Conservation (phyloP, 2,888 invertebrate species). For the Amblyteles armatorius region DNA sequence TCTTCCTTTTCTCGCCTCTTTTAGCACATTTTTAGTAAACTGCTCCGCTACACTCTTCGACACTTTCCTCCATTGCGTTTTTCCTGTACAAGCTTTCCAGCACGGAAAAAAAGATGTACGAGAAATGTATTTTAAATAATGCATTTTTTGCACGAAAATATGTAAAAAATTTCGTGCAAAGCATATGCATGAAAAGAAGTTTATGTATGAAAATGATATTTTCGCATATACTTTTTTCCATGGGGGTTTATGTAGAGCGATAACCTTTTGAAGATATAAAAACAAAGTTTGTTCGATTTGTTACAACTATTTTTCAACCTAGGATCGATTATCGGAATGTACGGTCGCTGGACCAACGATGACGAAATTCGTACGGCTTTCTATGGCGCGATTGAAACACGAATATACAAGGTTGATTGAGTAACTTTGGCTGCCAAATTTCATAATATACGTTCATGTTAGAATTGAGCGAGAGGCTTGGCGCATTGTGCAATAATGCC, state of each 20-base stretch:
- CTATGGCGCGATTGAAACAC: constrained; percentile 12
- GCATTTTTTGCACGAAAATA: not conserved
- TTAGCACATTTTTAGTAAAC: not conserved
- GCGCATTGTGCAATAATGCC: not conserved
- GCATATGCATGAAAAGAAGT: too few relatives aligned
- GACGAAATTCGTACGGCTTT: constrained; percentile 9
- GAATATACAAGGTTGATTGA: constrained; percentile 58
- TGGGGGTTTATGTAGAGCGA: not conserved
- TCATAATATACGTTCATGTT: constrained; percentile 35
- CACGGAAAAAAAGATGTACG: not conserved
- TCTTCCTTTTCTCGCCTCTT: not conserved
- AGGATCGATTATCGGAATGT: not conserved
- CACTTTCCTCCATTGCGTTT: not conserved
- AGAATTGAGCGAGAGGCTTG: not conserved
- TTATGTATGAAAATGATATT: too few relatives aligned
- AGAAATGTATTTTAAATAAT: too few relatives aligned
- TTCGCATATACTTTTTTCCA: not conserved
- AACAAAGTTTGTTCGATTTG: not conserved
- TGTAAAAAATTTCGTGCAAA: too few relatives aligned
- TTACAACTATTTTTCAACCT: not conserved
- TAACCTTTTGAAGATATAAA: too few relatives aligned
- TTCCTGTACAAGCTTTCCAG: not conserved
- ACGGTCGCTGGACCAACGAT: constrained; percentile 10
- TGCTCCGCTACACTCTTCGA: not conserved
- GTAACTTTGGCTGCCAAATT: constrained; percentile 53